These are phyloP conservation scores for Cygnus buccinator DNA, from an alignment of 2,113 vertebrate species.

Conservation along the genomic window DNA sequence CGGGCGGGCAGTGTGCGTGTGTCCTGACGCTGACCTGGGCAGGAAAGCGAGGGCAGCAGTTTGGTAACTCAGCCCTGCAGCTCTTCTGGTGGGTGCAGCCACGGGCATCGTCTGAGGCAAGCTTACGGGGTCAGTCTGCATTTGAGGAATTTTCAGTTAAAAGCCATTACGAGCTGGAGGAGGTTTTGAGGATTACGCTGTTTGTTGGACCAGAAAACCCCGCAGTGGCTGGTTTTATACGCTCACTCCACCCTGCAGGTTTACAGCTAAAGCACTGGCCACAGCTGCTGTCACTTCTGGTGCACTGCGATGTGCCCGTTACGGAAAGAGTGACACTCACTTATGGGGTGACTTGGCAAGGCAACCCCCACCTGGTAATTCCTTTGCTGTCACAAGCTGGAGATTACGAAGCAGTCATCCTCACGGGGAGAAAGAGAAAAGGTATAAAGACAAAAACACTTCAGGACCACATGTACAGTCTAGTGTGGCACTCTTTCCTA, in stretches of 20 bases:
- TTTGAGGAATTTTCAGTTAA: background rate
- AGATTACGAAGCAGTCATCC: background rate
- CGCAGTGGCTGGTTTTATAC: background rate
- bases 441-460: background rate
- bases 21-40: background rate
- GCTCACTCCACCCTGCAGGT: background rate
- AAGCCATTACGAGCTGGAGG: background rate
- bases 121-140: background rate
- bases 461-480: background rate
- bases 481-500: background rate
- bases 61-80: background rate
- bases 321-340: background rate
- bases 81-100: background rate
- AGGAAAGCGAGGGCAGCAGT: background rate
- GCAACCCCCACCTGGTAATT: background rate
- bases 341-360: background rate
- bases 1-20: accelerated
- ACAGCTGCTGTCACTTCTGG: background rate
- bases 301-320: accelerated
- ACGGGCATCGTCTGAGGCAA: accelerated
- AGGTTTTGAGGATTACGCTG: background rate
- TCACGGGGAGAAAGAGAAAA: background rate
- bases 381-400: background rate
- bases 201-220: background rate
- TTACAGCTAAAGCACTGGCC: background rate